phyloP scores from a whole-genome alignment of 2,113 vertebrate genomes.

The Archocentrus centrarchus region DNA sequence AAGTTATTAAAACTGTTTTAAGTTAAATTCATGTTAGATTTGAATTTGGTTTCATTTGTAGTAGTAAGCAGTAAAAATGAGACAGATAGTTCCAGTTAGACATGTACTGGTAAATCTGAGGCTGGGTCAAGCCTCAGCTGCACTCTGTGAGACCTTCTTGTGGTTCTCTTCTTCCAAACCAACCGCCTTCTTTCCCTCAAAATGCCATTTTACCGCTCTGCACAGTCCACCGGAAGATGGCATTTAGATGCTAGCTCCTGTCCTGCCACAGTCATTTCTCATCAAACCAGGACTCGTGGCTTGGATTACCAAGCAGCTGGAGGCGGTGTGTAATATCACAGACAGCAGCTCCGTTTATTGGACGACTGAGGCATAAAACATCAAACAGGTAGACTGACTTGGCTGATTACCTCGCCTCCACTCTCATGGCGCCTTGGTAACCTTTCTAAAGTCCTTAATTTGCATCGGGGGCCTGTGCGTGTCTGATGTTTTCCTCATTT shows the following conservation, averaged over 20 bases:
- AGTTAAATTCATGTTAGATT: not conserved
- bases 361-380: constrained; percentile 3
- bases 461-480: constrained; percentile 49
- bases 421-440: constrained; percentile 64
- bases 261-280: constrained; percentile 2
- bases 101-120: constrained; percentile 1
- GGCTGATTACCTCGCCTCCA: constrained; percentile 29
- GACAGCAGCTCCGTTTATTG: not conserved
- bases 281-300: constrained; percentile 1
- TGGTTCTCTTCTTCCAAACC: constrained; percentile 3
- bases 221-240: constrained; percentile 11
- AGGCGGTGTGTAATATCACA: not conserved
- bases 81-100: not conserved
- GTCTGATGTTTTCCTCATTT: constrained; percentile 40
- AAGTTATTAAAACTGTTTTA: not conserved
- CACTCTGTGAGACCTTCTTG: constrained; percentile 1
- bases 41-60: not conserved
- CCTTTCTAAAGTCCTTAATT: constrained; percentile 55
- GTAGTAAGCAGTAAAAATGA: too few species aligned
- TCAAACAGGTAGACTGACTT: constrained; percentile 42
- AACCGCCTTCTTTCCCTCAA: not conserved
- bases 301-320: not conserved
- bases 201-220: not conserved
- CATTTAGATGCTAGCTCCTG: not conserved
- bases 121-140: not conserved